Evolutionary conservation across 2,888 invertebrate species (phyloP), one percentile per base, ranked within the genome.

Genomic region (Mesochorus sp.): DNA sequence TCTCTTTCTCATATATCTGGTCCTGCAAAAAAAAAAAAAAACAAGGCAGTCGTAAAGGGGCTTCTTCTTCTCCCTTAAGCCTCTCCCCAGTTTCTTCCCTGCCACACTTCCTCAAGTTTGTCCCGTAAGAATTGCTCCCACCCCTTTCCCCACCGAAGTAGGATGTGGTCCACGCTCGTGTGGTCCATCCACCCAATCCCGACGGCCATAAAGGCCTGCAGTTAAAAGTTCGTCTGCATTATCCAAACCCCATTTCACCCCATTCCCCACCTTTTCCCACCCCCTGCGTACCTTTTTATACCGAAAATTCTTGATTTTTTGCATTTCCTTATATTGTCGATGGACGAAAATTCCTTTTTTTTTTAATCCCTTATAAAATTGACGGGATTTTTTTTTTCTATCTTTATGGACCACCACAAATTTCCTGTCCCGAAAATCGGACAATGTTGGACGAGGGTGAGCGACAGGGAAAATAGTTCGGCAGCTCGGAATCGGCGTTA

Each of bases 1-100:
- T 59, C 37, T 61, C 34, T 61, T 53, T 24, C 37, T 47, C 49
- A n/a, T n/a, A n/a, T n/a, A n/a, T 42, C 57, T 24, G n/a, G 66
- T 21, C 61, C 61, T 61, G 57, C 57, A 68, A 68, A n/a, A n/a
- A n/a, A n/a, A n/a, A n/a, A n/a, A n/a, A n/a, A n/a, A 77, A 77
- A 77, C 82, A 87, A 85, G 85, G 84, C 83, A 85, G 88, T 88
- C 88, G 88, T 88, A 88, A 89, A 88, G 87, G 88, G 85, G 88
- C 53, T 55, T 34, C 70, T 44, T n/a, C 53, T 61, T 62, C 53
- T 59, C 42, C 47, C 42, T 42, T 26, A 12, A 26, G 28, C 4
- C 47, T 14, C 14, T 42, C 55, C 39, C 28, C 17, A 1, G 14
- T 6, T 42, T 61, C 39, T 31, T 28, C 10, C 8, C 21, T 26